A percentile compares a stretch with the other conserved stretches of the same genome.
These are phyloP conservation scores for Eupithecia pulchellata DNA, from an alignment of 2,888 invertebrate species.

Conservation along the genomic window DNA sequence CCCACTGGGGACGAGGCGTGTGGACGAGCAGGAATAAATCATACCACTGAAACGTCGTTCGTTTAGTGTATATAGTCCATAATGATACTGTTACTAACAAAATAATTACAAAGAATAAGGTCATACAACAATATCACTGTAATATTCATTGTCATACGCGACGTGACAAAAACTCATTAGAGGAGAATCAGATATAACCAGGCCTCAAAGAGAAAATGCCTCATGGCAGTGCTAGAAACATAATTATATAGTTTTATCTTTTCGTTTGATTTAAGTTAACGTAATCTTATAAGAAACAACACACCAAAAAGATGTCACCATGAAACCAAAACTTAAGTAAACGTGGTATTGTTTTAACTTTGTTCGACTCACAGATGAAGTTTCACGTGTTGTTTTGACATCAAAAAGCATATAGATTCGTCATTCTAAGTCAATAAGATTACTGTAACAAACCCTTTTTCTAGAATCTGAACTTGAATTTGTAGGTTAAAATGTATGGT, in stretches of 20 bases:
- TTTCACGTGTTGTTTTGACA: too few relatives aligned
- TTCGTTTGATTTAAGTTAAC: background rate
- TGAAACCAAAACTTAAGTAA: background rate
- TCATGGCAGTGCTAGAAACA: background rate
- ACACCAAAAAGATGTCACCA: background rate
- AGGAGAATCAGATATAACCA: background rate
- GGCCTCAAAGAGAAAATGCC: background rate
- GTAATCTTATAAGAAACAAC: background rate
- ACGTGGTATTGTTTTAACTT: background rate
- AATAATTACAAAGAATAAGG: slow-evolving; percentile 28
- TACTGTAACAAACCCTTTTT: background rate
- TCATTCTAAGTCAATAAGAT: too few relatives aligned
- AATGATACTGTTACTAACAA: background rate
- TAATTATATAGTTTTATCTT: background rate
- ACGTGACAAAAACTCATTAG: slow-evolving; percentile 50
- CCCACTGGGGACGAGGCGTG: too few relatives aligned
- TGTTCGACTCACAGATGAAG: too few relatives aligned
- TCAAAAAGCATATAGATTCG: background rate
- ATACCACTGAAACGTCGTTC: background rate
- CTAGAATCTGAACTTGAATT: background rate
- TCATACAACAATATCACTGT: slow-evolving; percentile 28
- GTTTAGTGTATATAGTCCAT: background rate
- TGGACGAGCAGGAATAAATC: too few relatives aligned
- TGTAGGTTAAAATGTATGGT: background rate
- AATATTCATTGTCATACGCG: slow-evolving; percentile 41